Evolutionary conservation across 2,797 vertebrate genomes (phyloP), one percentile per base, ranked within the genome.

Genomic region (Xyrichtys novacula): DNA sequence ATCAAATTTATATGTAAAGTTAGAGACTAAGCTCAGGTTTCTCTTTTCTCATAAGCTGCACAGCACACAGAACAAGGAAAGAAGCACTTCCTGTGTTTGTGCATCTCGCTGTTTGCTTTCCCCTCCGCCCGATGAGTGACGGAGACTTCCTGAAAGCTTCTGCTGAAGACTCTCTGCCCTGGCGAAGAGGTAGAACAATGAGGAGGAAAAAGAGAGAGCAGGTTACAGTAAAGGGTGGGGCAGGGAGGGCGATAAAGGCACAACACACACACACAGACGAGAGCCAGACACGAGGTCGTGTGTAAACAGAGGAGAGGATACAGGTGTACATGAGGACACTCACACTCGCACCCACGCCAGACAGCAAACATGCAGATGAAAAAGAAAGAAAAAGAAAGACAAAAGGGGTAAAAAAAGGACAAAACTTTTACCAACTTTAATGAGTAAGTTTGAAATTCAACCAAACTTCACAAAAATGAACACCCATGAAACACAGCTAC

Each of bases 71-170:
- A n/a, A 8, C 28, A 31, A 78, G 55, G 62, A 62, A 78, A 78
- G 71, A 50, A 10, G 63, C 70, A 38, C 85, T 89, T 91, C 90
- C 86, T 89, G 80, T 69, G 84, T 87, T 89, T 84, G 82, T 81
- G 68, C 65, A 57, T 76, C 53, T 71, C 65, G 3, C 32, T 3
- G 56, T 79, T 84, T 69, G 69, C 61, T 47, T 81, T 74, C 34
- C 63, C 66, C 67, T 58, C 59, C 58, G 44, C 11, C 8, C 55
- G 47, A 52, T 10, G 23, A 81, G 66, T 48, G 72, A 76, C 58
- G 2, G 53, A 73, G 57, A 62, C 81, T 88, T 88, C 89, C 90
- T 86, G 74, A 29, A 1, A 78, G 66, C 77, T 70, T 42, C 64
- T 16, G 43, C 63, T 32, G 5, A 58, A 46, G 69, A 57, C 74